Percentiles rank a stretch among this genome's conserved stretches.
phyloP scores from a whole-genome alignment of 2,797 vertebrate species.

The Sus cebifrons region DNA sequence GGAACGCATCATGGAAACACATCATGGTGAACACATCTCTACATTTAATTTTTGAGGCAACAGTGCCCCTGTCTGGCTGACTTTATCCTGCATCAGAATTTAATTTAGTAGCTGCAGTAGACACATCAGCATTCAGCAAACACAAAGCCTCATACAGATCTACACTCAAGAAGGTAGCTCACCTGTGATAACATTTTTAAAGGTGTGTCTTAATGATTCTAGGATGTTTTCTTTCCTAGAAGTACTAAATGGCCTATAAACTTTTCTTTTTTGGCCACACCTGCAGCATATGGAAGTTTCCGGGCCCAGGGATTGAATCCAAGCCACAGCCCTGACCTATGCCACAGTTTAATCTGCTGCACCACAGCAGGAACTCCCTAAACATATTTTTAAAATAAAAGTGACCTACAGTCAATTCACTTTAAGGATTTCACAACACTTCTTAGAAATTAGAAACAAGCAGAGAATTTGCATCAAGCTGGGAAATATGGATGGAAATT shows the following conservation, averaged over 20 bases:
- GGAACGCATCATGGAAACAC: neutral
- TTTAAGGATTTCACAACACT: neutral
- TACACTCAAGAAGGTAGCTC: neutral
- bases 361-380: too few relatives aligned
- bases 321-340: too few relatives aligned
- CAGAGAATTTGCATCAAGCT: neutral
- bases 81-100: neutral
- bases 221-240: neutral
- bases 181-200: neutral
- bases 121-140: neutral
- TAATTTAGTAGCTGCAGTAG: neutral
- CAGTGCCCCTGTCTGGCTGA: slow-evolving; percentile 35
- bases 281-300: too few relatives aligned
- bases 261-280: neutral
- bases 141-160: neutral
- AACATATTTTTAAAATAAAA: neutral
- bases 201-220: neutral
- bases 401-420: neutral
- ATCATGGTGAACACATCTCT: neutral
- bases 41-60: slow-evolving; percentile 7
- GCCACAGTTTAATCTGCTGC: too few relatives aligned
- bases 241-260: neutral
- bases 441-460: neutral
- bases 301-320: too few relatives aligned
- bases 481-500: neutral